These are phyloP conservation scores for Aspidoscelis tigris DNA, from an alignment of 2,113 vertebrate genomes.

Conservation along the genomic window DNA sequence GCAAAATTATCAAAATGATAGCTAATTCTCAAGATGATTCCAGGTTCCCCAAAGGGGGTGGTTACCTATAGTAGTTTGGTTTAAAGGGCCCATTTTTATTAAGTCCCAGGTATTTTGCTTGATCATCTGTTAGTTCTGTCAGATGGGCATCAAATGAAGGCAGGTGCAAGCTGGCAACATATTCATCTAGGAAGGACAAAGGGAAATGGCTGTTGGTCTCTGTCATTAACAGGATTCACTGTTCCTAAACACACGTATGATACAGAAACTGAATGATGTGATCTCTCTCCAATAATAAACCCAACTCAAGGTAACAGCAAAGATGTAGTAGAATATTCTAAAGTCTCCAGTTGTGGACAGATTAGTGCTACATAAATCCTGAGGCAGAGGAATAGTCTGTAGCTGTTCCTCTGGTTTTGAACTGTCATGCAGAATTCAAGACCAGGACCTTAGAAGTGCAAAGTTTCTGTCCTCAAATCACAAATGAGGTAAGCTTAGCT, in stretches of 20 bases:
- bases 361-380: neutral
- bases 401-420: neutral
- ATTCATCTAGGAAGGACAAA: slow-evolving; percentile 77
- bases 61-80: slow-evolving; percentile 88
- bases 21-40: neutral
- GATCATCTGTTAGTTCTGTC: slow-evolving; percentile 85
- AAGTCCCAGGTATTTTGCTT: slow-evolving; percentile 87
- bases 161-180: slow-evolving; percentile 86
- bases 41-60: neutral
- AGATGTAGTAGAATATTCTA: neutral
- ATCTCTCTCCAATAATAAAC: neutral
- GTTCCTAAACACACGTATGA: neutral
- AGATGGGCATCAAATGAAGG: slow-evolving; percentile 86
- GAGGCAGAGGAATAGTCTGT: neutral
- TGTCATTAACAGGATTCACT: neutral
- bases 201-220: neutral
- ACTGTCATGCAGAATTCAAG: neutral
- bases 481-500: neutral
- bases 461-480: neutral
- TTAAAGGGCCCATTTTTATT: slow-evolving; percentile 89
- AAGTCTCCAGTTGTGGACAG: neutral
- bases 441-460: neutral
- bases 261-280: neutral
- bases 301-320: neutral
- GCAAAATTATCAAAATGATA: neutral